Base-by-base conservation (phyloP, 92 coral and sea anemone genomes). In the Epizoanthus scotinus region DNA sequence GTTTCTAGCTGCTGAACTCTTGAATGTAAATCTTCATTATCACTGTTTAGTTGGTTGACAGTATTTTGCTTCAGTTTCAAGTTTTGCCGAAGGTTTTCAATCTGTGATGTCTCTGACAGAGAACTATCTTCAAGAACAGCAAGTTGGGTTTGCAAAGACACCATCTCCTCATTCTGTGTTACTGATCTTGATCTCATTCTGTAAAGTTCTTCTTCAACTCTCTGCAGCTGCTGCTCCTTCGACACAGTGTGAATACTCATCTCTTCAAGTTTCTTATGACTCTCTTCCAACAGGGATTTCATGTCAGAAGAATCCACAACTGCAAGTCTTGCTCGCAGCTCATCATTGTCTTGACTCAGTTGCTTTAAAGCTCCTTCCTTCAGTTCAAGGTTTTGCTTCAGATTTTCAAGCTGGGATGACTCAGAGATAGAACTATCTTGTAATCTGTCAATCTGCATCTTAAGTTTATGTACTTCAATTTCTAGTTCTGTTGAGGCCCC, bases 61-160 rank as follows among this genome's bases (percentile, higher is more conserved):
- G 94, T 87, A 57, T 91, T 74, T 70, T 89, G 96, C 79, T 93
- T 95, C 58, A 93, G 78, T 82, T 89, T 90, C 44, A 95, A 84
- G 65, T 91, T 93, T 84, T 93, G 95, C 77, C 74, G 90, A 70
- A 95, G 83, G 73, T 90, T 89, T 73, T 87, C 95, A 73, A 93
- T 90, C 84, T 87, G 91, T 3, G 97, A 90, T 22, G 91, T 85
- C 69, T 92, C 97, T 2, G 97, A 90, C 55, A 90, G 85, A 7
- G 97, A 92, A 66, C 90, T 92, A 60, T 92, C 97, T 78, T 92
- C 97, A 5, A 87, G 81, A 80, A 74, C 69, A 19, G 91, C 94
- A 27, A 92, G 87, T 27, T 83, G 90, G 42, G 84, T 84, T 72
- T 67, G 85, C 52, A 92, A 77, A 44, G 87, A 73, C 10, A 79